A percentile compares a stretch with the other conserved stretches of the same genome.
Evolutionary conservation across 2,888 invertebrate species (phyloP).

Genomic region (Vanessa cardui): DNA sequence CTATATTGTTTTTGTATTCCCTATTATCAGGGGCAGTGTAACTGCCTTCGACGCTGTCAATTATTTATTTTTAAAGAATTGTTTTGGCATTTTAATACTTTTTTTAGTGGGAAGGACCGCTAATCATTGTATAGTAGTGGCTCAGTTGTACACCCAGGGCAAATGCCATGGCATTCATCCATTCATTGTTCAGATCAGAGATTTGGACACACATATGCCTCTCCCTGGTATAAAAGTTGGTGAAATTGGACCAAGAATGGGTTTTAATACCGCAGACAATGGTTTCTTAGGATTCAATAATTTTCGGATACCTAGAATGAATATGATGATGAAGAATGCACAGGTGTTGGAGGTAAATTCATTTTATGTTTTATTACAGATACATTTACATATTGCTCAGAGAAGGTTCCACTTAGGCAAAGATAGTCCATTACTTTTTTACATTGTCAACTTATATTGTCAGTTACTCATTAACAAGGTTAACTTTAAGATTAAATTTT

Average conservation of each 20-base stretch:
- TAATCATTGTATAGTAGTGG: conserved; percentile 95
- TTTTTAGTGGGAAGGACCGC: conserved; percentile 94
- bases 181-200: conserved; percentile 95
- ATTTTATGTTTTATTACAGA: background rate
- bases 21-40: too few species aligned
- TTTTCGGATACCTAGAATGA: conserved; percentile 92
- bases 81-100: background rate
- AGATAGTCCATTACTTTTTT: too few species aligned
- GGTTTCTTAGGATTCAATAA: conserved; percentile 94
- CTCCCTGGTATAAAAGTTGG: conserved; percentile 94
- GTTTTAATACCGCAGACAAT: conserved; percentile 94
- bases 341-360: conserved; percentile 85
- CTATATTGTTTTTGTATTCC: too few species aligned
- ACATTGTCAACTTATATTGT: too few species aligned
- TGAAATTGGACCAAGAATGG: conserved; percentile 96
- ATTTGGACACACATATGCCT: conserved; percentile 93
- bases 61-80: too few species aligned
- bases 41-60: background rate
- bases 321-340: conserved; percentile 97
- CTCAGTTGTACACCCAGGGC: conserved; percentile 92
- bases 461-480: too few species aligned
- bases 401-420: too few species aligned
- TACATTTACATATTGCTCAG: too few species aligned
- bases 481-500: too few species aligned
- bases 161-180: conserved; percentile 94